A percentile compares a stretch with the other conserved stretches of the same genome.
phyloP scores from a whole-genome alignment of 2,113 vertebrate genomes.

The Ciconia boyciana region DNA sequence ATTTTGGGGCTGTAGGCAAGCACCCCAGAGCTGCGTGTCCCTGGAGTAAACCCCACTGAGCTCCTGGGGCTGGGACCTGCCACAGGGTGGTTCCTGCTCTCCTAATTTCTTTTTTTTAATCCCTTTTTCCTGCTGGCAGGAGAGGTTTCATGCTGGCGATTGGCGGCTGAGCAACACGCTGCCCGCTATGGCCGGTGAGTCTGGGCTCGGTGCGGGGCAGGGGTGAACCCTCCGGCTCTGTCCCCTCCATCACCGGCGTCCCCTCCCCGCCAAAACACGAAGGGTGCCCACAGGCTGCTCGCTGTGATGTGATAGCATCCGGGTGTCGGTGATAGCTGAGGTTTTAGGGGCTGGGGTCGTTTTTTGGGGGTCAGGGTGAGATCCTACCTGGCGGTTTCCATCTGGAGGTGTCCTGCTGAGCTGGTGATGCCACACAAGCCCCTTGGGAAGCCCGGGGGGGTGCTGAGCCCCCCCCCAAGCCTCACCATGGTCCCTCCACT shows the following conservation, averaged over 20 bases:
- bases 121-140: background rate
- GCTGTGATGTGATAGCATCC: rapidly evolving
- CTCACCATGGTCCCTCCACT: background rate
- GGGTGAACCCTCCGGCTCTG: background rate
- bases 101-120: background rate
- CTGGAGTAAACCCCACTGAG: background rate
- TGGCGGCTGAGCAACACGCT: rapidly evolving
- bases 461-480: background rate
- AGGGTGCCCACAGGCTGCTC: background rate
- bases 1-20: background rate
- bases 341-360: background rate
- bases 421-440: rapidly evolving
- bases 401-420: background rate
- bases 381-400: background rate
- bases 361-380: background rate
- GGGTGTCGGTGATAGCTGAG: background rate
- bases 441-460: background rate
- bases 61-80: background rate
- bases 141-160: background rate
- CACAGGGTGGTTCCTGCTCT: rapidly evolving
- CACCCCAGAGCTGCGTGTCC: background rate
- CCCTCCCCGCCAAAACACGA: rapidly evolving
- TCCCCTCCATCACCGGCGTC: background rate
- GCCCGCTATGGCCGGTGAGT: conserved; percentile 15
- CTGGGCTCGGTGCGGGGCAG: rapidly evolving